phyloP scores from a whole-genome alignment of 2,888 invertebrate species.

The Antitype chi region DNA sequence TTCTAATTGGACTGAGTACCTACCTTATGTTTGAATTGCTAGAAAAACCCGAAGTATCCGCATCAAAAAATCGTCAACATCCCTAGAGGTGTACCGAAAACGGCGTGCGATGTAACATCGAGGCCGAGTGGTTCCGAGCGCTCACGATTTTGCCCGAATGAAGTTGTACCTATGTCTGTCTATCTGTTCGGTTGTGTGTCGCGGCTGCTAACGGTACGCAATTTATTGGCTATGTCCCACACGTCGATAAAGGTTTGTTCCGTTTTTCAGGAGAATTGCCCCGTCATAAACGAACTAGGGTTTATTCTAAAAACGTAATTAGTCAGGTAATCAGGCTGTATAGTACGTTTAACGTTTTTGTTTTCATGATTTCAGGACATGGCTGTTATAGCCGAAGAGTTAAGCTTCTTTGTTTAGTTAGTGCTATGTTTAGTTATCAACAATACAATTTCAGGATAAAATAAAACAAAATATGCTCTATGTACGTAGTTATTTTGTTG shows the following conservation, averaged over 20 bases:
- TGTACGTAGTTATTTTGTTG: background rate
- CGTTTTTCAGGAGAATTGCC: constrained; percentile 38
- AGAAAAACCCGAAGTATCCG: background rate
- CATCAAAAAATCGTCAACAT: constrained; percentile 37
- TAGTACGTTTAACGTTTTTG: background rate
- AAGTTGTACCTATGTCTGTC: constrained; percentile 78
- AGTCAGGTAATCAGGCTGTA: too few relatives aligned
- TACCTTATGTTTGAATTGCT: background rate
- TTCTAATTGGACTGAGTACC: background rate
- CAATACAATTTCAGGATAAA: background rate
- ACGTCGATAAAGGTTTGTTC: constrained; percentile 57
- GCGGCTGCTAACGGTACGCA: constrained; percentile 63
- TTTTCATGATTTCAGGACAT: background rate
- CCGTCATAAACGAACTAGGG: background rate
- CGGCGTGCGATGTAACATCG: constrained; percentile 67
- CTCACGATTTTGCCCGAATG: constrained; percentile 80
- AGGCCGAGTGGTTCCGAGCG: constrained; percentile 75
- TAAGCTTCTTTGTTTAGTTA: background rate
- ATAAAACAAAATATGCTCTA: background rate
- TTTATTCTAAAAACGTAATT: background rate
- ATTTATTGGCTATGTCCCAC: constrained; percentile 65
- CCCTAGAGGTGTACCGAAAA: constrained; percentile 66
- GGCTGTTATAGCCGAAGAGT: background rate
- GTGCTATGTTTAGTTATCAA: background rate
- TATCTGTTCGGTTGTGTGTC: constrained; percentile 68